Evolutionary conservation across 2,888 invertebrate species (phyloP), one percentile per base, ranked within the genome.

Genomic region (Pseudoips prasinana): DNA sequence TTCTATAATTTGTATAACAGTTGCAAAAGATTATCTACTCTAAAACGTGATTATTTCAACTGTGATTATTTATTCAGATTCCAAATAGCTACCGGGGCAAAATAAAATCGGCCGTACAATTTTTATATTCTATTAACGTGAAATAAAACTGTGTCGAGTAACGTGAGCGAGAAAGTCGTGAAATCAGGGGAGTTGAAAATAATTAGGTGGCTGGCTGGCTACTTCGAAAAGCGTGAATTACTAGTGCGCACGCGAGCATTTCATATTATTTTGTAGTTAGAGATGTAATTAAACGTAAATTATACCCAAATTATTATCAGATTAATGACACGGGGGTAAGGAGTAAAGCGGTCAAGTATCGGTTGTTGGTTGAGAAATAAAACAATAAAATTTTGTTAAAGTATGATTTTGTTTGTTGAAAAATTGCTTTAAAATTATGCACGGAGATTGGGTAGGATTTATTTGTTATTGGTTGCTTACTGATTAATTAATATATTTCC

Each of bases 211-310:
- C 65, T 64, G 45, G 39, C 29, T 29, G 22, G 39, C 38, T 57
- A 45, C 57, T 57, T 62, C 51, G 60, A 64, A 61, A 72, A 70
- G 71, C 72, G 72, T 71, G 76, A 77, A 83, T 78, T 70, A 75
- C 73, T 59, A 45, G 41, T 64, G 62, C 61, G 59, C 84, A 84
- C 84, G 84, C 83, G 59, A 85, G 60, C 70, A 67, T 65, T 69
- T 67, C 81, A 77, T 77, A 83, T 84, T 84, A 83, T 82, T 74
- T 77, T 66, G 80, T 73, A 75, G 77, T 81, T 80, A 81, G 73
- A 70, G 64, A 69, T 67, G 67, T 75, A 80, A 79, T 81, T 82
- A 78, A 74, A 72, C 68, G 64, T 68, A 70, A 68, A 71, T 73
- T 74, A 74, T 70, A 73, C 64, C 58, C 49, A 65, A 61, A 69